Conservation (phyloP, 2,113 vertebrate genomes). For the Scomber colias region DNA sequence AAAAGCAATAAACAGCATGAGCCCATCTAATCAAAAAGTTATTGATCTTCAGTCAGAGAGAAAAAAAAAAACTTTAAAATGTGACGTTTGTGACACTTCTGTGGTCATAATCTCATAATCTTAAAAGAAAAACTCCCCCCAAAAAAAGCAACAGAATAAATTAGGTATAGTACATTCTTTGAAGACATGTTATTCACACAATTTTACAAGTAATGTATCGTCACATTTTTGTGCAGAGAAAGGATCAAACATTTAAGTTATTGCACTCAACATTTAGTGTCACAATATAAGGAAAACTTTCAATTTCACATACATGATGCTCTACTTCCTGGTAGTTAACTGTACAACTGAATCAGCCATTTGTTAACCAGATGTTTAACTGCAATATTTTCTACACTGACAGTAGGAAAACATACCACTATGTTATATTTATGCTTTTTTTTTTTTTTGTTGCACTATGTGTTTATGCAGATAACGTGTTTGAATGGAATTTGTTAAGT, state of each 20-base stretch:
- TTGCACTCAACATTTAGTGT: constrained; percentile 62
- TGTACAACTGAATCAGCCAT: not conserved
- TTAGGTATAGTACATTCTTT: constrained; percentile 21
- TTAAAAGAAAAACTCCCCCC: not conserved
- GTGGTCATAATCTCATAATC: not conserved
- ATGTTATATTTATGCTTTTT: not conserved
- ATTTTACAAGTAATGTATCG: constrained; percentile 39
- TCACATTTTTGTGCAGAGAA: constrained; percentile 49
- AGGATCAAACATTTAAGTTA: constrained; percentile 55
- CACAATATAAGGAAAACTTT: constrained; percentile 12
- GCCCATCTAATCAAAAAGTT: not conserved
- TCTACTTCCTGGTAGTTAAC: not conserved
- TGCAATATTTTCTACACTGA: not conserved
- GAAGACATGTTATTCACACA: constrained; percentile 40
- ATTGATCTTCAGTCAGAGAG: not conserved
- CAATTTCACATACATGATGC: no score
- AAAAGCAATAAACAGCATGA: constrained; percentile 26
- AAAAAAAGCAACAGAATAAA: constrained; percentile 33
- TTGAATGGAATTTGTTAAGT: constrained; percentile 2
- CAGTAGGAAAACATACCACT: not conserved
- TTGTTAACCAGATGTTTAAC: not conserved
- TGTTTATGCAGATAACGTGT: no score
- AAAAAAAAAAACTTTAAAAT: not conserved
- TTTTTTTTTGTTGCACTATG: no score
- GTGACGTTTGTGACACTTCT: not conserved